Base-by-base conservation (phyloP, 2,113 vertebrate species). In the Pogonocichla stellata region DNA sequence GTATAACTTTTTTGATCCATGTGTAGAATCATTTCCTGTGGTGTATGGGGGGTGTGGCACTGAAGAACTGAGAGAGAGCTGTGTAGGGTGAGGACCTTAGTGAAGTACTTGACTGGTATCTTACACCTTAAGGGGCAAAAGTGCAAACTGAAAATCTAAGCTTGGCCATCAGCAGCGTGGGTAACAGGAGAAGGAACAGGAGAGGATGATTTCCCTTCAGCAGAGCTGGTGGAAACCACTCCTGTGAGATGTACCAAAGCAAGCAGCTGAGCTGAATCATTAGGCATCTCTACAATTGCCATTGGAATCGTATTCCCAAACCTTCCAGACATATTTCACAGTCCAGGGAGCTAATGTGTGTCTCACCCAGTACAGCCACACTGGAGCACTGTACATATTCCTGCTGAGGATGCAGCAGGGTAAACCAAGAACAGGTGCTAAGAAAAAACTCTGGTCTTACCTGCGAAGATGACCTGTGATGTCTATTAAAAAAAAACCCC, bases 181-280 rank as follows among this genome's bases (percentile, higher is more conserved):
- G 69, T 81, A 93, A 84, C 47, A 74, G 80, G 89, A 93, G 86
- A 60, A 86, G 56, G 45, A 67, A 31, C 8, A 71, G 60, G 18
- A 89, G 43, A 78, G 40, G 69, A 78, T 43, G 54, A 83, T 85
- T 96, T 90, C 61, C 75, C 75, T 70, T 80, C 78, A 58, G 72
- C 40, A 62, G 80, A 77, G 62, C 33, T 80, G 70, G 75, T 86
- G 66, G 62, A 92, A 93, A 60, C 51, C 64, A 34, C 64, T 73
- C 12, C 60, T 43, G 36, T 67, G 80, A 79, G 79, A 89, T n/a
- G 57, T 93, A 91, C 82, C 91, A 72, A 74, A 57, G 38, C 69
- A 84, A 80, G 74, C 90, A 92, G 90, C 88, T 94, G 90, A 89
- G 79, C 84, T 78, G 45, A 38, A n/a, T 75, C 81, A 7, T 80